These are phyloP conservation scores for Vidua macroura DNA, from an alignment of 2,113 vertebrate species.

Conservation along the genomic window DNA sequence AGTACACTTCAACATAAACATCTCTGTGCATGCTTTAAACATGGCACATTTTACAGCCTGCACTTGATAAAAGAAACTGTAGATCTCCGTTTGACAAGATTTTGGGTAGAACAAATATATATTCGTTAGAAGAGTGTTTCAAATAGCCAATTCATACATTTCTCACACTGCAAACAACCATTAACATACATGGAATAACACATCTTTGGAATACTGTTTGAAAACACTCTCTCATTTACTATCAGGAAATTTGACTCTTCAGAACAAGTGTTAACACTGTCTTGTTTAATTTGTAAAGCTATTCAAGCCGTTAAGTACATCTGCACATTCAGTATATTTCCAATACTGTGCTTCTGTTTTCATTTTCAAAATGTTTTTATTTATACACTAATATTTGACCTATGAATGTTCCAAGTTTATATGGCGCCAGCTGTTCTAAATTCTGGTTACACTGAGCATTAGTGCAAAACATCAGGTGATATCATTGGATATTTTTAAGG, in stretches of 20 bases:
- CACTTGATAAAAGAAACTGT: background rate
- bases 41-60: background rate
- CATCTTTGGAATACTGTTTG: background rate
- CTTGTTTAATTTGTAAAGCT: constrained; percentile 47
- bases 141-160: background rate
- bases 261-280: constrained; percentile 38
- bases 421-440: constrained; percentile 54
- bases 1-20: background rate
- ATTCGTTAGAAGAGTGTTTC: background rate
- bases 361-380: constrained; percentile 54
- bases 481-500: constrained; percentile 59
- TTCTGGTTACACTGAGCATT: constrained; percentile 21
- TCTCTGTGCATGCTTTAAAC: background rate
- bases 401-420: constrained; percentile 52
- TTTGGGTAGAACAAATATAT: background rate
- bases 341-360: constrained; percentile 59
- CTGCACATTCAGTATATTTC: constrained; percentile 28
- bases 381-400: constrained; percentile 59
- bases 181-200: background rate
- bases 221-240: constrained; percentile 2
- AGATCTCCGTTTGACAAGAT: background rate
- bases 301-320: constrained; percentile 51
- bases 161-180: background rate
- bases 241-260: constrained; percentile 20
- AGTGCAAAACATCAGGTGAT: constrained; percentile 50